Evolutionary conservation across 1,140 invertebrate genomes (phyloP).

Genomic region (Ctenoplectra terminalis): DNA sequence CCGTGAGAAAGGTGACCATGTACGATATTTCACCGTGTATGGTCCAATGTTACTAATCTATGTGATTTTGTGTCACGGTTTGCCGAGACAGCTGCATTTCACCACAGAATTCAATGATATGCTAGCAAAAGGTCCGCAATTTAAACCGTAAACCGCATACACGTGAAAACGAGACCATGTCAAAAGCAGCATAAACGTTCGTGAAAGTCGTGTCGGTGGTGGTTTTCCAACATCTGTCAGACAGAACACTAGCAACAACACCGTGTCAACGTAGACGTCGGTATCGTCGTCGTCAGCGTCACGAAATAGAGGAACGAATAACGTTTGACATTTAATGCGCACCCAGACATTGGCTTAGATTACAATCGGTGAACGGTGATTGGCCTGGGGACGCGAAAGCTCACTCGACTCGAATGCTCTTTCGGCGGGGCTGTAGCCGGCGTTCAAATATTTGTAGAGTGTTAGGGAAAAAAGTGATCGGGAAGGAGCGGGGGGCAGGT

Average conservation of each 20-base stretch:
- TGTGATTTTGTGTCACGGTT: too few species aligned
- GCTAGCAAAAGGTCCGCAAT: constrained; percentile 9
- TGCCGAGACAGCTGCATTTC: constrained; percentile 40
- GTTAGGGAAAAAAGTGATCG: constrained; percentile 69
- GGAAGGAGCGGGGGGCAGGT: background rate
- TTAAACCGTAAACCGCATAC: constrained; percentile 28
- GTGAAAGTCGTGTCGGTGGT: constrained; percentile 42
- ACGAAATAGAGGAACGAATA: constrained; percentile 65
- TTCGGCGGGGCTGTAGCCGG: constrained; percentile 57
- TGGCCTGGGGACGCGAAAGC: constrained; percentile 65
- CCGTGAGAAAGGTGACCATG: background rate
- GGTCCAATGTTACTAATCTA: background rate
- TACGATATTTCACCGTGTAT: background rate
- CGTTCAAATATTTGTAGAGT: constrained; percentile 70
- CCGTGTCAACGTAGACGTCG: constrained; percentile 22
- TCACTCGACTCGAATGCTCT: constrained; percentile 72
- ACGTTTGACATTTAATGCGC: constrained; percentile 76
- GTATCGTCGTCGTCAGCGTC: constrained; percentile 40
- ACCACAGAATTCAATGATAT: constrained; percentile 11
- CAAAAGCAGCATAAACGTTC: constrained; percentile 51
- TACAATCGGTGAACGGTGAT: constrained; percentile 68
- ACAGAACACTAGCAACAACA: constrained; percentile 31
- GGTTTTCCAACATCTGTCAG: constrained; percentile 55
- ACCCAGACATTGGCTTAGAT: constrained; percentile 69
- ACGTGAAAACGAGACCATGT: constrained; percentile 43